Percentiles rank a stretch among this genome's conserved stretches.
phyloP scores from a whole-genome alignment of 2,113 vertebrate species.

The Bagarius yarrelli region DNA sequence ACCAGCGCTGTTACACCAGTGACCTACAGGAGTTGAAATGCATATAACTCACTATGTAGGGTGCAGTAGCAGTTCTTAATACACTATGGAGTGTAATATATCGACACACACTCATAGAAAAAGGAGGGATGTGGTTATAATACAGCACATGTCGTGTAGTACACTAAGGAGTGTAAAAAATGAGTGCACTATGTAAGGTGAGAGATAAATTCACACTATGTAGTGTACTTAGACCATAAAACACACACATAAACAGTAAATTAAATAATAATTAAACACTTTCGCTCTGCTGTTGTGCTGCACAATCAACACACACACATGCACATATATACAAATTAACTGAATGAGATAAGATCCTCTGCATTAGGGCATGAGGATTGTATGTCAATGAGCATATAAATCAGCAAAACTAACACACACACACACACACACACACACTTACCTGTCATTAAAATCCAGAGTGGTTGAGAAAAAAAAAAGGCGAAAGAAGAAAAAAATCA shows the following conservation, averaged over 20 bases:
- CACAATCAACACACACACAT: neutral
- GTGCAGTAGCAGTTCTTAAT: neutral
- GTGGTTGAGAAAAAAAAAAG: conserved; percentile 62
- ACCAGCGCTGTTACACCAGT: no score
- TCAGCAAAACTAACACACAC: conserved; percentile 12
- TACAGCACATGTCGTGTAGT: neutral
- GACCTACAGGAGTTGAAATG: no score
- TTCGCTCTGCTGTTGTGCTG: neutral
- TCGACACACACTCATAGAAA: neutral
- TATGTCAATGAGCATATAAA: neutral
- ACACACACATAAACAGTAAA: conserved; percentile 4
- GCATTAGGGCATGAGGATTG: neutral
- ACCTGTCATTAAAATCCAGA: conserved; percentile 73
- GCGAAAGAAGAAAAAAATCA: conserved; percentile 34
- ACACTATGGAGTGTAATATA: neutral
- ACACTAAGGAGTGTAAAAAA: neutral
- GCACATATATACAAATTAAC: neutral
- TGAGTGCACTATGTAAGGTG: neutral
- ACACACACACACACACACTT: conserved; percentile 54
- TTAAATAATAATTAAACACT: neutral
- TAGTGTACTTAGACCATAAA: neutral
- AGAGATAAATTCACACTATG: neutral
- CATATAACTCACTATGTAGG: neutral
- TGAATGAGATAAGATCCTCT: neutral
- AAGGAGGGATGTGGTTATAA: neutral